Percentiles rank a stretch among this genome's conserved stretches.
Conservation (phyloP, 2,797 vertebrate species). For the Aldrovandia affinis region DNA sequence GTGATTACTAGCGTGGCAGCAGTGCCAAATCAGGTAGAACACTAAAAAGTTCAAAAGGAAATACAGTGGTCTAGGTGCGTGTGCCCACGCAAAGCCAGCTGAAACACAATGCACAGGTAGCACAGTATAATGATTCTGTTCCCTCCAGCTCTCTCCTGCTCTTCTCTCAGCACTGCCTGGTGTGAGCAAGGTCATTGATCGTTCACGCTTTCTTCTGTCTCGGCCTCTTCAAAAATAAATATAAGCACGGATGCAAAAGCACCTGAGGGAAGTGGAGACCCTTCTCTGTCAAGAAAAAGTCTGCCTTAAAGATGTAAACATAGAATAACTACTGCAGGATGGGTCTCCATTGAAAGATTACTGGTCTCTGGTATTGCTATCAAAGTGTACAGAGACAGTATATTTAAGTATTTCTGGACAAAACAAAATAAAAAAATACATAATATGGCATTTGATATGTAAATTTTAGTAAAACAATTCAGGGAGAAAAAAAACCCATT, state of each 20-base stretch:
- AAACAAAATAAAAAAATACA: too few relatives aligned
- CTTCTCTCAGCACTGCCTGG: slow-evolving; percentile 60
- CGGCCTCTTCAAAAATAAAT: slow-evolving; percentile 64
- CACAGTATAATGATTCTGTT: slow-evolving; percentile 65
- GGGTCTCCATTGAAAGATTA: slow-evolving; percentile 66
- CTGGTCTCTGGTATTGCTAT: slow-evolving; percentile 63
- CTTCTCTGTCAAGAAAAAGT: slow-evolving; percentile 58
- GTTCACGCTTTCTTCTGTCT: slow-evolving; percentile 72
- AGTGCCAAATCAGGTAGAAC: not conserved
- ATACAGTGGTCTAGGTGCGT: slow-evolving; percentile 26
- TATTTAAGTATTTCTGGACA: not conserved
- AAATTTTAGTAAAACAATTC: too few relatives aligned
- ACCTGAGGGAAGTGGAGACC: slow-evolving; percentile 68
- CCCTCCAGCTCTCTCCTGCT: slow-evolving; percentile 60
- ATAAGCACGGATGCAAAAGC: slow-evolving; percentile 71
- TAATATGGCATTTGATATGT: too few relatives aligned
- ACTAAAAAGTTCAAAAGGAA: not conserved
- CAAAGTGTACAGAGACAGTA: slow-evolving; percentile 41
- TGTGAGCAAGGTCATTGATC: slow-evolving; percentile 62
- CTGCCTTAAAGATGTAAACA: slow-evolving; percentile 50
- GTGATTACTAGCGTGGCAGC: not conserved
- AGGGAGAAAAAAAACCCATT: too few relatives aligned
- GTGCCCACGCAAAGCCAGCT: slow-evolving; percentile 43
- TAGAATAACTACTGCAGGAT: slow-evolving; percentile 69
- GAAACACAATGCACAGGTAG: slow-evolving; percentile 59